Base-by-base conservation (phyloP, 2,797 vertebrate genomes). In the Sparus aurata region DNA sequence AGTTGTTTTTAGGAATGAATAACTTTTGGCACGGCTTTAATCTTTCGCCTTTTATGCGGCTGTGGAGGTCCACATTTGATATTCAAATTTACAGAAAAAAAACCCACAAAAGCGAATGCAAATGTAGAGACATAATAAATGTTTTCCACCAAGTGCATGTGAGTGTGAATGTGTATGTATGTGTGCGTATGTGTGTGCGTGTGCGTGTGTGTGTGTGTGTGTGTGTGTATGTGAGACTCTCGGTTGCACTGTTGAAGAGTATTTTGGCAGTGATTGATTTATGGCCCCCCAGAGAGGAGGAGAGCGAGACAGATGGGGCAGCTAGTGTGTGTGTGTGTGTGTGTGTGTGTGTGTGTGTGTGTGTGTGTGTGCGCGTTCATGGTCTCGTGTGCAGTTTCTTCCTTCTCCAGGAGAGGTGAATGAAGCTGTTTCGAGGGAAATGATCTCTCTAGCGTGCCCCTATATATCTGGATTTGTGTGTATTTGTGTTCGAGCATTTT, bases 251-350 rank as follows among this genome's bases (percentile, higher is more conserved):
- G 62, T 65, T 64, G 62, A 84, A 84, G 65, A 79, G 60, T 87
- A 85, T 87, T 91, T 90, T 91, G 89, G 65, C 86, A 86, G 45
- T 89, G 89, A 93, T 87, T 87, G 91, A 91, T 91, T 89, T 66
- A 80, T 77, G 60, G 70, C 50, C 59, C 74, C 77, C 73, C n/a
- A n/a, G 86, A 85, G 85, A 85, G 76, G 38, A 54, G 22, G 63
- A 20, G 58, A 68, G 60, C 54, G 63, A 67, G 79, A 76, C 69
- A 80, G 73, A 85, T 65, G 64, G 67, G 73, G 83, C 45, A 72
- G 75, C 73, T 61, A 23, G 22, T 61, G 27, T 27, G 27, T 27
- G 27, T 27, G 27, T 27, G 27, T 27, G 3, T 27, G 27, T 27
- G 27, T 27, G 27, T 27, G 27, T 27, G 27, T 27, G 27, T 58